A percentile compares a stretch with the other conserved stretches of the same genome.
phyloP scores from a whole-genome alignment of 2,797 vertebrate genomes.

The Peromyscus aztecus region DNA sequence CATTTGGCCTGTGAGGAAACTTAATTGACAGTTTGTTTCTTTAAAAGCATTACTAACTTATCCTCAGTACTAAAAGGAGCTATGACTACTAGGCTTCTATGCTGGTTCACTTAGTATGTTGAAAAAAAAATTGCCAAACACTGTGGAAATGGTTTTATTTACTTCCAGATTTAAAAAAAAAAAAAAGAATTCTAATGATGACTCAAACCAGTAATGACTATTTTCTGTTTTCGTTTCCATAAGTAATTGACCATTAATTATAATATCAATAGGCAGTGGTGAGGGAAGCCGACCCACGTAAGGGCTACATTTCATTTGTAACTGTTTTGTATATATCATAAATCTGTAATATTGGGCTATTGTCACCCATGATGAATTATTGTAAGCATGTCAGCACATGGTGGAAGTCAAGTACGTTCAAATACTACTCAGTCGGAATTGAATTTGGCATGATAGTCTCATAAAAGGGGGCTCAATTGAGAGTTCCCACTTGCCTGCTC shows the following conservation, averaged over 20 bases:
- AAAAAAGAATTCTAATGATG: constrained; percentile 83
- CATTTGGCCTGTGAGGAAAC: neutral
- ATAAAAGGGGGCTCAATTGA: constrained; percentile 96
- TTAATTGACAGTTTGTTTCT: constrained; percentile 38
- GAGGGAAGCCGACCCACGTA: constrained; percentile 90
- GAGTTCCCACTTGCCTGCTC: constrained; percentile 96
- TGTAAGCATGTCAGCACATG: constrained; percentile 95
- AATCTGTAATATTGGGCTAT: constrained; percentile 93
- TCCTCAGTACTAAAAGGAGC: constrained; percentile 79
- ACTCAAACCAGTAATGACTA: constrained; percentile 91
- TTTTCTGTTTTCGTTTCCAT: constrained; percentile 90
- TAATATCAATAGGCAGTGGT: constrained; percentile 92
- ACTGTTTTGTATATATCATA: constrained; percentile 92
- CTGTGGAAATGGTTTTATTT: constrained; percentile 86
- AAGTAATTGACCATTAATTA: constrained; percentile 92
- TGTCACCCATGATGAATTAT: constrained; percentile 95
- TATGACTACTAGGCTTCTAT: constrained; percentile 65
- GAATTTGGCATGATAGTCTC: constrained; percentile 98
- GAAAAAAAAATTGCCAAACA: constrained; percentile 83
- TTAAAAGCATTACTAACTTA: constrained; percentile 71
- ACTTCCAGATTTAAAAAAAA: constrained; percentile 86
- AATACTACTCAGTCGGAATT: constrained; percentile 99
- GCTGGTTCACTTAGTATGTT: constrained; percentile 80
- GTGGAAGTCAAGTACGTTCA: constrained; percentile 98
- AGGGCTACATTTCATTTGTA: constrained; percentile 92